Base-by-base conservation (phyloP, 1,140 invertebrate genomes). In the Diploscapter pachys region DNA sequence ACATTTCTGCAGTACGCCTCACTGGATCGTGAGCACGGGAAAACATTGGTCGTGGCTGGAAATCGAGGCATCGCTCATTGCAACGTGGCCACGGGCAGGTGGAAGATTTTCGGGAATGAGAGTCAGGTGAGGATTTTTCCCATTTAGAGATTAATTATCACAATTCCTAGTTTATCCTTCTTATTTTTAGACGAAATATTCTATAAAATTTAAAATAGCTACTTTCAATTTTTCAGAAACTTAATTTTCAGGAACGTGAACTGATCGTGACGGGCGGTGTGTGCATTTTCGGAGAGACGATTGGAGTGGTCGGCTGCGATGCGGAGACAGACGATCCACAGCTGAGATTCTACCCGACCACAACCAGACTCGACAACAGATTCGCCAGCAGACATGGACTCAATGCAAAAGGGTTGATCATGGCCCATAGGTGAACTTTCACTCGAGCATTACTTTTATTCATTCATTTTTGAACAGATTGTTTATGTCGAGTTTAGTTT, bases 51-150 rank as follows among this genome's bases (percentile, higher is more conserved):
- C 55, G 93, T 99, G 64, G 95, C 96, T 64, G 96, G 96, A 4
- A 89, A 93, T 72, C 92, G 92, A 63, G 96, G 96, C 0, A 88
- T 99, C 73, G 95, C 95, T 65, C 93, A 96, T 88, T 99, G 96
- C 87, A 94, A 92, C 50, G 89, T 96, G 81, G 87, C 90, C 48
- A 91, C 90, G 50, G 88, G 93, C 61, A 92, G 93, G 82, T 99
- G 96, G 96, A 96, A 96, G 87, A 87, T 99, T 6, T 99, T 99
- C 89, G 95, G 96, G 52, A 99, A 99, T 87, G 96, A 99, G 89
- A 95, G 93, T 72, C 89, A 90, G 83, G 88, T 88, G 77, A 62
- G n/a, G 52, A 8, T 54, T 9, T 65, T 31, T 31, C 31, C 31
- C 31, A 31, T 31, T 31, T 31, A 31, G 31, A 31, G 31, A 31